Conservation (phyloP, 1,140 invertebrate genomes). For the Lepidurus apus region DNA sequence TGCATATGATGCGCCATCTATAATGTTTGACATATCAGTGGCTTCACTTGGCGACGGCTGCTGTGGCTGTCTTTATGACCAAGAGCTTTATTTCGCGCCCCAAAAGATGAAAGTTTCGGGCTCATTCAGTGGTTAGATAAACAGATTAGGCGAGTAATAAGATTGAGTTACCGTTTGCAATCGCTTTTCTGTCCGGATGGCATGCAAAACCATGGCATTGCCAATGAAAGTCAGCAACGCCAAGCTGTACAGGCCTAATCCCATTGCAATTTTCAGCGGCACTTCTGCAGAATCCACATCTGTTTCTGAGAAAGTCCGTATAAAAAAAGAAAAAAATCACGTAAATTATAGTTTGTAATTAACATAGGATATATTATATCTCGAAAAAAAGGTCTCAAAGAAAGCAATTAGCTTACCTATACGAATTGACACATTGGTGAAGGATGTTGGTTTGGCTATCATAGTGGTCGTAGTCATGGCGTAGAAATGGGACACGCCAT, state of each 20-base stretch:
- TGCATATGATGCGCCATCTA: not conserved
- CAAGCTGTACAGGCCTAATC: constrained; percentile 43
- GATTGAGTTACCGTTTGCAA: constrained; percentile 46
- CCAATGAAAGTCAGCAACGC: constrained; percentile 46
- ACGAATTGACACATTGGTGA: not conserved
- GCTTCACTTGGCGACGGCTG: not conserved
- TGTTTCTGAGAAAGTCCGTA: not conserved
- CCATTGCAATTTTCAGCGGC: constrained; percentile 39
- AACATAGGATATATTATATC: not conserved
- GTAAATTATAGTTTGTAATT: not conserved
- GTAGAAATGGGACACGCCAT: not conserved
- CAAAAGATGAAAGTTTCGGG: not conserved
- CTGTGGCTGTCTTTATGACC: not conserved
- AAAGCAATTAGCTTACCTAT: not conserved
- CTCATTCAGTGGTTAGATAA: not conserved
- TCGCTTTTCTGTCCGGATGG: constrained; percentile 48
- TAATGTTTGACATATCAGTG: not conserved
- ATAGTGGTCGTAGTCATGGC: not conserved
- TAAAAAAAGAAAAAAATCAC: not conserved
- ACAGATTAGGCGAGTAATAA: not conserved
- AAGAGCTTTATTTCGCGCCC: not conserved
- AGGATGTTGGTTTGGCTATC: not conserved
- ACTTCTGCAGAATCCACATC: not conserved
- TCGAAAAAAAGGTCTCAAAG: not conserved
- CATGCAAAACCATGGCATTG: constrained; percentile 49